These are phyloP conservation scores for Melanophora roralis DNA, from an alignment of 2,888 invertebrate species.

Conservation along the genomic window DNA sequence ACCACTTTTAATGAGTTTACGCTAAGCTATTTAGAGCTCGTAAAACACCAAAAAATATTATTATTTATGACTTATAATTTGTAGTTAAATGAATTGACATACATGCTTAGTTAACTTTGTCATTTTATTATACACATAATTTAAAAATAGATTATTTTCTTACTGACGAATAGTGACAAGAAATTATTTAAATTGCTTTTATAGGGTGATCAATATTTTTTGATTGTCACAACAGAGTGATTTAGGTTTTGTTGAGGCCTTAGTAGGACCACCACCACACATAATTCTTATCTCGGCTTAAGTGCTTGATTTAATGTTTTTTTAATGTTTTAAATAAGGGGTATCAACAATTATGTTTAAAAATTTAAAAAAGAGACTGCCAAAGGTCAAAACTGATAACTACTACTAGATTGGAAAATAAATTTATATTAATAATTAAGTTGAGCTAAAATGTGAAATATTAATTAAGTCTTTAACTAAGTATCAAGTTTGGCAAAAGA, in stretches of 20 bases:
- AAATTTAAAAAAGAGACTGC: too few species aligned
- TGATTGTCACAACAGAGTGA: not conserved
- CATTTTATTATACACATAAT: constrained; percentile 56
- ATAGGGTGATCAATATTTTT: not conserved
- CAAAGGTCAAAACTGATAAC: too few species aligned
- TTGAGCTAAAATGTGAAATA: too few species aligned
- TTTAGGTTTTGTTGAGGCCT: not conserved
- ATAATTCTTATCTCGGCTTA: not conserved
- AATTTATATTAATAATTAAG: too few species aligned
- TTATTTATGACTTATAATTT: constrained; percentile 30
- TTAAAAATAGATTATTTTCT: constrained; percentile 49
- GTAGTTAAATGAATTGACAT: constrained; percentile 32
- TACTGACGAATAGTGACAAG: not conserved
- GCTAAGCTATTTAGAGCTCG: constrained; percentile 26
- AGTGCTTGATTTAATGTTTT: not conserved
- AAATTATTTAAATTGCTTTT: not conserved
- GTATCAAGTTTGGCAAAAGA: too few species aligned
- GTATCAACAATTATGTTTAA: too few species aligned
- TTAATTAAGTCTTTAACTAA: too few species aligned
- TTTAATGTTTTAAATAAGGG: too few species aligned
- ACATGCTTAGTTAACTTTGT: constrained; percentile 28
- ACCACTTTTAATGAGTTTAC: not conserved
- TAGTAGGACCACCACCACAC: not conserved
- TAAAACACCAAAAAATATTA: constrained; percentile 18
- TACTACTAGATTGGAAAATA: too few species aligned